Base-by-base conservation (phyloP, 2,797 vertebrate species). In the Coilia nasus region DNA sequence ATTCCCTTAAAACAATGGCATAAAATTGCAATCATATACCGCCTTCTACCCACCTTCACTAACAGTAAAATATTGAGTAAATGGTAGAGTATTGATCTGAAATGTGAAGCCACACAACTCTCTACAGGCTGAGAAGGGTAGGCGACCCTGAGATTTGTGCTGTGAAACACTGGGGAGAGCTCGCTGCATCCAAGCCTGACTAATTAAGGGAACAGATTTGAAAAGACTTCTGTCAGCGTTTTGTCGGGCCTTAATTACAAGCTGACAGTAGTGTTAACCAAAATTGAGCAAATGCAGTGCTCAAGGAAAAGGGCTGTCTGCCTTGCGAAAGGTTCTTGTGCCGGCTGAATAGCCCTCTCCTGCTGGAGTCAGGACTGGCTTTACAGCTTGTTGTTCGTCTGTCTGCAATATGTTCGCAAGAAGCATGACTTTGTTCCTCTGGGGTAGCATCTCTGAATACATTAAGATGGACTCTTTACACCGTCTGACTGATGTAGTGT, bases 151-250 rank as follows among this genome's bases (percentile, higher is more conserved):
- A 78, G 71, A 78, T 3, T 78, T 71, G 19, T 78, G 41, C 31
- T 78, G 71, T 35, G 35, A 28, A 81, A 25, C 57, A 84, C n/a
- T 50, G 75, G 6, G 4, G 23, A 21, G n/a, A 21, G n/a, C 78
- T 88, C 93, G 96, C 95, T 19, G 44, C 23, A 50, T 19, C 15
- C 44, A 17, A 83, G 50, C 46, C 41, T 46, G 41, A 78, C 71
- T 78, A 78, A 78, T 78, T 41, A 78, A 78, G 41, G 19, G 71
- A 44, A 44, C 35, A 44, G 71, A 78, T 78, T 78, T 78, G 31
- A 15, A 75, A 75, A 17, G 28, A 75, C 28, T 35, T 75, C 71
- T 78, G 71, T 78, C 71, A 78, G 71, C 35, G 17, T 78, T 78
- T 78, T 78, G 71, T 44, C 35, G 5, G 71, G 71, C 35, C 71